A percentile compares a stretch with the other conserved stretches of the same genome.
Conservation (phyloP, 2,113 vertebrate genomes). For the Pedionomus torquatus region DNA sequence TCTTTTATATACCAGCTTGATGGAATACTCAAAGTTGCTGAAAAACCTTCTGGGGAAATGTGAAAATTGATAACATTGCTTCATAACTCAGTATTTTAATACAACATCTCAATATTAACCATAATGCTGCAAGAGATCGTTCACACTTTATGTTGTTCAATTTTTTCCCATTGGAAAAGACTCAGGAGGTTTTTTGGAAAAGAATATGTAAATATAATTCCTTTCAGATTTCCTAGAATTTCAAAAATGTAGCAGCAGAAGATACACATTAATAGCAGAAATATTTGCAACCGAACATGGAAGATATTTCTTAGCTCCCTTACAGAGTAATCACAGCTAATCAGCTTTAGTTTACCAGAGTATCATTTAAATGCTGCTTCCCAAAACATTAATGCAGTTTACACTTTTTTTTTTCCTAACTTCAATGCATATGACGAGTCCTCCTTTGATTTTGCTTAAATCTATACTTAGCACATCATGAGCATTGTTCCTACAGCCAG, state of each 20-base stretch:
- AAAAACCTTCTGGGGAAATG: conserved; percentile 12
- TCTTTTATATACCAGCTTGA: background rate
- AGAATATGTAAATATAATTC: conserved; percentile 2
- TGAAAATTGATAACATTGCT: conserved; percentile 6
- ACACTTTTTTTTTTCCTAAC: background rate
- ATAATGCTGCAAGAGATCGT: conserved; percentile 8
- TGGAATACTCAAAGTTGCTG: background rate
- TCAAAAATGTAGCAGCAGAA: background rate
- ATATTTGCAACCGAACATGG: background rate
- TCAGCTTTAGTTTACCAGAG: background rate
- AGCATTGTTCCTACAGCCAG: background rate
- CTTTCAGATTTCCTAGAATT: background rate
- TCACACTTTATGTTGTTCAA: background rate
- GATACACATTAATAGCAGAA: background rate
- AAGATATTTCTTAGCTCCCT: background rate
- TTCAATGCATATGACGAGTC: background rate
- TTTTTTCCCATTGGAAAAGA: conserved; percentile 27
- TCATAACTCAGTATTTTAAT: conserved; percentile 13
- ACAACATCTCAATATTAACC: background rate
- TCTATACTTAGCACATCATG: background rate
- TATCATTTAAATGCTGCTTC: background rate
- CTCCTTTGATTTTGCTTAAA: background rate
- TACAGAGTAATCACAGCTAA: background rate
- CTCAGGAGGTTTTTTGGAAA: background rate
- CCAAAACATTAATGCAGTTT: background rate